Evolutionary conservation across 2,888 invertebrate genomes (phyloP).

Genomic region (Entomobrya proxima): DNA sequence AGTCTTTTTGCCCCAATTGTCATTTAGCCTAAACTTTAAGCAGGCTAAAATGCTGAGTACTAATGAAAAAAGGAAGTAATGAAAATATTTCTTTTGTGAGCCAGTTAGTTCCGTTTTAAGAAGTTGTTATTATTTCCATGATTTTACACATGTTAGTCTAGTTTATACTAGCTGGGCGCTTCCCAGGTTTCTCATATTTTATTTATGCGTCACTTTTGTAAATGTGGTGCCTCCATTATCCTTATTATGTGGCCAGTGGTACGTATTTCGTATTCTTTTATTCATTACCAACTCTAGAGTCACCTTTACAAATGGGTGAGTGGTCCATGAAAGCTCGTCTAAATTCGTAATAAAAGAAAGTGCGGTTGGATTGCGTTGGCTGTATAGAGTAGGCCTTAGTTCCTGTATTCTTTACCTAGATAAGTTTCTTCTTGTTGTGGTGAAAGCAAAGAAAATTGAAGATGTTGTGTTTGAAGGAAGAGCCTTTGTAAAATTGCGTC

Average conservation of each 20-base stretch:
- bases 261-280: neutral
- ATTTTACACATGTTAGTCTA: no score
- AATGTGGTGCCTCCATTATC: neutral
- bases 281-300: neutral
- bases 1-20: no score
- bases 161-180: neutral
- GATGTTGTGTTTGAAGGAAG: neutral
- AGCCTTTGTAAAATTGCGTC: neutral
- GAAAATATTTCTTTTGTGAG: no score
- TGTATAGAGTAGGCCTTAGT: neutral
- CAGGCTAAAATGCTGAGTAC: no score
- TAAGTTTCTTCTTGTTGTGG: neutral
- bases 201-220: constrained; percentile 6
- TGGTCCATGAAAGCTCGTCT: neutral
- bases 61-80: no score
- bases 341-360: constrained; percentile 5
- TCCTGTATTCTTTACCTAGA: neutral
- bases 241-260: neutral
- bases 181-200: neutral
- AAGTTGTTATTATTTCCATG: no score
- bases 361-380: neutral
- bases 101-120: no score
- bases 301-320: neutral
- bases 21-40: no score
- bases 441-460: constrained; percentile 5